phyloP scores from a whole-genome alignment of 2,113 vertebrate species.

The Psilopsiagon aurifrons region DNA sequence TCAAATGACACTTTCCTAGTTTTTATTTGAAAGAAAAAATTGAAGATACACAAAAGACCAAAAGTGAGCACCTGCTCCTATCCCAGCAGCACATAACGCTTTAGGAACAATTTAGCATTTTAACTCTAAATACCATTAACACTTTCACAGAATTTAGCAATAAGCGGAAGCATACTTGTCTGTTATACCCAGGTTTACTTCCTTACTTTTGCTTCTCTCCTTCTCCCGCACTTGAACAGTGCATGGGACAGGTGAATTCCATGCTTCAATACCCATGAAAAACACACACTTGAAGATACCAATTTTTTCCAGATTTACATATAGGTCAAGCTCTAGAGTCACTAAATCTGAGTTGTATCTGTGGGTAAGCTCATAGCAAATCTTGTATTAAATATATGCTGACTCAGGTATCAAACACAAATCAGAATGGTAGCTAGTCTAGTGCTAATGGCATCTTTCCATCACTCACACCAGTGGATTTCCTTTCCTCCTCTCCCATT shows the following conservation, averaged over 20 bases:
- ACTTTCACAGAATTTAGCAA: background rate
- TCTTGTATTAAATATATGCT: background rate
- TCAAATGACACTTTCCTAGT: background rate
- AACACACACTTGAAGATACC: background rate
- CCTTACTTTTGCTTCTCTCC: background rate
- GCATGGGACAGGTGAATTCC: background rate
- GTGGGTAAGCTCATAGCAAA: background rate
- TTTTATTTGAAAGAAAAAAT: background rate
- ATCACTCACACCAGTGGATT: background rate
- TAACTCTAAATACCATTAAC: background rate
- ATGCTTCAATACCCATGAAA: background rate
- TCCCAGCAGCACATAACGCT: background rate
- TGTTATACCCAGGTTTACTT: background rate
- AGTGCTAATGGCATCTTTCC: background rate
- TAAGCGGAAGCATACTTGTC: background rate
- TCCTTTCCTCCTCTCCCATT: background rate
- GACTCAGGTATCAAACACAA: background rate
- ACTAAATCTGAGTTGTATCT: background rate
- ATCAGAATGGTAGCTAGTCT: background rate
- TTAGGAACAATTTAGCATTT: background rate
- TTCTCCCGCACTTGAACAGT: background rate
- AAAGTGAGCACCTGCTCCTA: background rate
- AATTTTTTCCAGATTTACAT: background rate
- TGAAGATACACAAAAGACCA: background rate
- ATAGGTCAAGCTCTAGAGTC: background rate